A percentile compares a stretch with the other conserved stretches of the same genome.
phyloP scores from a whole-genome alignment of 92 coral and sea anemone genomes.

The Actinostola sp. region DNA sequence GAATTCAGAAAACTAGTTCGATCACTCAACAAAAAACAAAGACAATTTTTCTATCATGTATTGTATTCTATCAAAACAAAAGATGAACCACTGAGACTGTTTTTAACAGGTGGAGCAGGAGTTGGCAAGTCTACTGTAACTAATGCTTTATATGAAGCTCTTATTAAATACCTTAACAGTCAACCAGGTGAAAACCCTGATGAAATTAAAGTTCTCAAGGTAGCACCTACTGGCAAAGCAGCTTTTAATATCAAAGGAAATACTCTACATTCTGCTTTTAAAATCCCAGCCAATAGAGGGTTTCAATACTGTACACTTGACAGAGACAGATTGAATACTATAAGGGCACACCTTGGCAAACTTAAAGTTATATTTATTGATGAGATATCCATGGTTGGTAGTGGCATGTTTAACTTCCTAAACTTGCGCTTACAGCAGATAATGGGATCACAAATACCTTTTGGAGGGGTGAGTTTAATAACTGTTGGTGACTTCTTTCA shows the following conservation, averaged over 20 bases:
- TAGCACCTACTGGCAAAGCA: slow-evolving; percentile 55
- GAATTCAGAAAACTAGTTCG: slow-evolving; percentile 33
- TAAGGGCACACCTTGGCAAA: slow-evolving; percentile 32
- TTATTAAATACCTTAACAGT: slow-evolving; percentile 45
- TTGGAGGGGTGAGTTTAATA: slow-evolving; percentile 61
- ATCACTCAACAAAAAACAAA: slow-evolving; percentile 43
- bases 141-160: slow-evolving; percentile 70
- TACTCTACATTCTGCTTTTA: too few relatives aligned
- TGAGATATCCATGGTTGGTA: slow-evolving; percentile 66
- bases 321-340: slow-evolving; percentile 53
- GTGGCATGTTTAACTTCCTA: too few relatives aligned
- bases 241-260: slow-evolving; percentile 64
- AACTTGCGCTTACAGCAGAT: slow-evolving; percentile 62
- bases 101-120: slow-evolving; percentile 60
- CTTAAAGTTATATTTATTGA: slow-evolving; percentile 55
- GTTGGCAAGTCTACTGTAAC: slow-evolving; percentile 74
- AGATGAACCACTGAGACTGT: slow-evolving; percentile 40
- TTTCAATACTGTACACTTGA: slow-evolving; percentile 43
- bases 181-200: too few relatives aligned
- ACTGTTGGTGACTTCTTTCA: slow-evolving; percentile 70
- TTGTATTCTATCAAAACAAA: slow-evolving; percentile 49
- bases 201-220: slow-evolving; percentile 44
- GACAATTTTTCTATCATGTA: slow-evolving; percentile 13
- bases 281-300: slow-evolving; percentile 4
- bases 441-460: slow-evolving; percentile 56